Conservation (phyloP, 1,140 invertebrate species). For the Thrips palmi region DNA sequence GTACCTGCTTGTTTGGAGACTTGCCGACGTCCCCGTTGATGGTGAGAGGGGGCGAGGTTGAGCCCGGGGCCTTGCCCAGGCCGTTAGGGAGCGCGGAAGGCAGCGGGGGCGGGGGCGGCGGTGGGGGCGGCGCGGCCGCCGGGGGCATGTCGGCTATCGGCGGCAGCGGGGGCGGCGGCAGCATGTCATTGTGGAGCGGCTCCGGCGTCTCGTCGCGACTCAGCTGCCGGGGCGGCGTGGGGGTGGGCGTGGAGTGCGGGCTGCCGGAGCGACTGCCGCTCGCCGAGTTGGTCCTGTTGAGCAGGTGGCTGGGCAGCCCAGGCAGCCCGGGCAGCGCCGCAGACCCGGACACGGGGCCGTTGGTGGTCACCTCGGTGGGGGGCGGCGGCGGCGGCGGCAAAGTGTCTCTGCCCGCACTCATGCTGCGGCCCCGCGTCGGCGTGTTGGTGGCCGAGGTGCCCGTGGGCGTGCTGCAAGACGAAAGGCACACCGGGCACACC, state of each 20-base stretch:
- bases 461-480: constrained; percentile 34
- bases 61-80: too few species aligned
- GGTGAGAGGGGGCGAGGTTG: constrained; percentile 23
- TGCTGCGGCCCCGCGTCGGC: constrained; percentile 40
- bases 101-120: constrained; percentile 34
- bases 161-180: constrained; percentile 28
- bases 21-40: constrained; percentile 37
- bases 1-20: constrained; percentile 19
- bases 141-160: constrained; percentile 31
- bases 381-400: constrained; percentile 76
- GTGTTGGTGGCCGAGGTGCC: constrained; percentile 40
- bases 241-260: constrained; percentile 21
- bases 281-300: too few species aligned
- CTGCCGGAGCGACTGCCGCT: constrained; percentile 27
- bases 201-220: constrained; percentile 20
- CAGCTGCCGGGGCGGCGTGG: constrained; percentile 35
- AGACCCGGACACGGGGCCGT: constrained; percentile 18
- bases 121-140: constrained; percentile 25
- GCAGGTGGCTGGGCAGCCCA: constrained; percentile 23
- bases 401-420: constrained; percentile 46
- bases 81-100: constrained; percentile 13
- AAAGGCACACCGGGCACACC: constrained; percentile 8
- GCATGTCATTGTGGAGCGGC: constrained; percentile 24
- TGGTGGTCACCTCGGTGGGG: constrained; percentile 23
- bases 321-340: constrained; percentile 14